Evolutionary conservation across 2,888 invertebrate species (phyloP).

Genomic region (Alcis repandata): DNA sequence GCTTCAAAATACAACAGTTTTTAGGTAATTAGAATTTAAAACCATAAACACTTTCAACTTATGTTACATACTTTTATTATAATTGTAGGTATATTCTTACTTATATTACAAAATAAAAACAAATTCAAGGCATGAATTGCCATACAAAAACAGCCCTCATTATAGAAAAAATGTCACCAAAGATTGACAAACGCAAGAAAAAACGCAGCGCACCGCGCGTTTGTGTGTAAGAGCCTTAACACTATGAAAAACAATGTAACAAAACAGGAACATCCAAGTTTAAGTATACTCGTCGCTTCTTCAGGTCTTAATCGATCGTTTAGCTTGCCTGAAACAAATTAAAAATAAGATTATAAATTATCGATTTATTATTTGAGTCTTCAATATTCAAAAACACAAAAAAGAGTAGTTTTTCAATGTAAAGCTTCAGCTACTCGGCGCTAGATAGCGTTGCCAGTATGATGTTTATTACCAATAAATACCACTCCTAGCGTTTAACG

Average conservation of each 20-base stretch:
- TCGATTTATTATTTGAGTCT: no score
- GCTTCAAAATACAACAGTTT: conserved; percentile 32
- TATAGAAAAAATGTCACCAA: conserved; percentile 36
- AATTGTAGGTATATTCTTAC: no score
- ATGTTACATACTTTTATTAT: no score
- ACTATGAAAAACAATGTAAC: conserved; percentile 54
- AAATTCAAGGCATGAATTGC: conserved; percentile 5
- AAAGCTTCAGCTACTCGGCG: neutral
- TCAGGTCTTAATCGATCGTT: conserved; percentile 37
- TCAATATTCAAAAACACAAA: no score
- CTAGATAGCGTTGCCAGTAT: neutral
- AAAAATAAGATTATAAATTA: conserved; percentile 5
- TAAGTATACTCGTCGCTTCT: conserved; percentile 64
- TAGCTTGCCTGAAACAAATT: conserved; percentile 72
- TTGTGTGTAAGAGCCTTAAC: conserved; percentile 58
- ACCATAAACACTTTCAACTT: no score
- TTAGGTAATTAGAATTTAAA: no score
- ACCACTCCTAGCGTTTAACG: no score
- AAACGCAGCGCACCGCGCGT: conserved; percentile 57
- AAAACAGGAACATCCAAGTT: conserved; percentile 75
- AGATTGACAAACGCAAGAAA: conserved; percentile 37
- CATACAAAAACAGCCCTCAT: neutral
- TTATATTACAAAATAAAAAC: no score
- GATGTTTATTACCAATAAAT: no score
- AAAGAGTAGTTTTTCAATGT: no score